Conservation (phyloP, 2,113 vertebrate genomes). For the Forbesichthys papilliferus region DNA sequence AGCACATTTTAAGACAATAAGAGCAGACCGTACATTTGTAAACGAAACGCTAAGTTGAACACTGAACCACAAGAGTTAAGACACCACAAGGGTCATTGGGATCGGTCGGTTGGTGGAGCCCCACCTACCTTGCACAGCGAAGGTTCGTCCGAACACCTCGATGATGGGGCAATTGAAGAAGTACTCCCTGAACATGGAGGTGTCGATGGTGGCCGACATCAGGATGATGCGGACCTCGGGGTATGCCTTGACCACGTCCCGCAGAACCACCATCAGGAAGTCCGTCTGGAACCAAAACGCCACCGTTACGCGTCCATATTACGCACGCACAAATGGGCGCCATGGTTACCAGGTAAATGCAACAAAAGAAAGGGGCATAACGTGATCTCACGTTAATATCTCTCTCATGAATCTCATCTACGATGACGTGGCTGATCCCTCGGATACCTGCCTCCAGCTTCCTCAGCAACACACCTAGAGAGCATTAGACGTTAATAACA, state of each 20-base stretch:
- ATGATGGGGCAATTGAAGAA: conserved; percentile 92
- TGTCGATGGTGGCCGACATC: conserved; percentile 98
- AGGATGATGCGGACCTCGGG: conserved; percentile 91
- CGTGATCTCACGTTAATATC: conserved; percentile 91
- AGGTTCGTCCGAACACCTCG: conserved; percentile 93
- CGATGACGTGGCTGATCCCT: conserved; percentile 97
- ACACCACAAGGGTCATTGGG: background rate
- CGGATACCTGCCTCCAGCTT: conserved; percentile 94
- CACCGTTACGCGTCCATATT: background rate
- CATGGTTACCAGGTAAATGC: too few relatives aligned
- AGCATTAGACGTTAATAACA: background rate
- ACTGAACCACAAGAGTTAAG: background rate
- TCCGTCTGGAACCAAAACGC: conserved; percentile 80
- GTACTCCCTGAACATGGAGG: conserved; percentile 95
- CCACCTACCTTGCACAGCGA: conserved; percentile 86
- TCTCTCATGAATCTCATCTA: conserved; percentile 97
- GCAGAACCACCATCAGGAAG: conserved; percentile 94
- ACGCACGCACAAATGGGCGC: background rate
- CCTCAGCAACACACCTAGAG: conserved; percentile 88
- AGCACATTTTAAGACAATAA: background rate
- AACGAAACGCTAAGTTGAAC: background rate
- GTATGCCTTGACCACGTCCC: conserved; percentile 89
- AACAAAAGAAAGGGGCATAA: background rate
- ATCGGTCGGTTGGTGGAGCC: background rate
- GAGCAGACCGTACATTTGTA: background rate